These are phyloP conservation scores for Clarias pachynema DNA, from an alignment of 2,797 vertebrate genomes.

Conservation along the genomic window DNA sequence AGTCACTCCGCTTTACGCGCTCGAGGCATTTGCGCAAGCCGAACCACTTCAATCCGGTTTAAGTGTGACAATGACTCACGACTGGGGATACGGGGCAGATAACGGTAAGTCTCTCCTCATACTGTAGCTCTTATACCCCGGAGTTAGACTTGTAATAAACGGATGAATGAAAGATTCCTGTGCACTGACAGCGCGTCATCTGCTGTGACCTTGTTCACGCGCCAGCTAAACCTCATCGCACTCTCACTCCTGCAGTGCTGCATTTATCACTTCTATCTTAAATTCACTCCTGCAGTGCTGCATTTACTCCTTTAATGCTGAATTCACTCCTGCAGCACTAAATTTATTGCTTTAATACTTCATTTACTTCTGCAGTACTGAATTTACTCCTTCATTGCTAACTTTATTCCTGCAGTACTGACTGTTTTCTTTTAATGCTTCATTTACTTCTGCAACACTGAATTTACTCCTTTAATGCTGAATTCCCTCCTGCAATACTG, in stretches of 20 bases:
- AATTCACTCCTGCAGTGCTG: too few relatives aligned
- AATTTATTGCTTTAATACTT: too few relatives aligned
- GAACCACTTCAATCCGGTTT: slow-evolving; percentile 37
- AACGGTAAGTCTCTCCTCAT: slow-evolving; percentile 72
- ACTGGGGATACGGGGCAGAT: slow-evolving; percentile 75
- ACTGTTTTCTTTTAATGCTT: too few relatives aligned
- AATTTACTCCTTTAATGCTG: too few relatives aligned
- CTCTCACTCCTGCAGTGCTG: neutral
- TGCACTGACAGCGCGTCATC: neutral
- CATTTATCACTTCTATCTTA: neutral
- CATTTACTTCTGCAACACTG: too few relatives aligned
- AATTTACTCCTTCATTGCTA: too few relatives aligned
- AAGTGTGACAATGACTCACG: slow-evolving; percentile 67
- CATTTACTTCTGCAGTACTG: too few relatives aligned
- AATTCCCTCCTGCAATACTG: neutral
- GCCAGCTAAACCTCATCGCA: neutral
- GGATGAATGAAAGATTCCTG: neutral
- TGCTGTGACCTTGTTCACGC: slow-evolving; percentile 14
- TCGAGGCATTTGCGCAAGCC: slow-evolving; percentile 48
- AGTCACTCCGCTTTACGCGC: slow-evolving; percentile 61
- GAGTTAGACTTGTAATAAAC: neutral
- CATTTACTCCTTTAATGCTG: too few relatives aligned
- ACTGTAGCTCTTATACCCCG: neutral
- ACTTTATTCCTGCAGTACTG: too few relatives aligned
- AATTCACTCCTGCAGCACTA: too few relatives aligned